phyloP scores from a whole-genome alignment of 2,113 vertebrate genomes.

The Stictonetta naevosa region DNA sequence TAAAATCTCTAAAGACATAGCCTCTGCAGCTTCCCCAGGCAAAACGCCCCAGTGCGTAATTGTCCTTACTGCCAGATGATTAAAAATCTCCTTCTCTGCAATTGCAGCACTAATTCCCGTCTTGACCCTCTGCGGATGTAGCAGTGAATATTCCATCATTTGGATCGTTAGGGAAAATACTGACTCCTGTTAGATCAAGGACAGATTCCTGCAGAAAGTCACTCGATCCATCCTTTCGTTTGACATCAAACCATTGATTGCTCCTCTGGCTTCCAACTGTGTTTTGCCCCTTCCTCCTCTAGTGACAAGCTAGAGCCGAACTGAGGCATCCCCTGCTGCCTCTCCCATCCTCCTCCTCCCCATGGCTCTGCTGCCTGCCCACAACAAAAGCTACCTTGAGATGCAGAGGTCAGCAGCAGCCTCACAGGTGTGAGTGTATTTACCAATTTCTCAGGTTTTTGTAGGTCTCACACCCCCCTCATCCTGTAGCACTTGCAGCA shows the following conservation, averaged over 20 bases:
- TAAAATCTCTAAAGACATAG: not conserved
- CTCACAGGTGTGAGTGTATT: not conserved
- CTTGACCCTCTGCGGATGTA: not conserved
- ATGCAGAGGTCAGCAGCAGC: not conserved
- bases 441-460: not conserved
- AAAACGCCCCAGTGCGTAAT: not conserved
- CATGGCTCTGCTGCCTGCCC: not conserved
- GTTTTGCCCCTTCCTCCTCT: not conserved
- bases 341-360: not conserved
- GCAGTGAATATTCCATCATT: constrained; percentile 38
- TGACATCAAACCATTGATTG: constrained; percentile 52
- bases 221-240: constrained; percentile 27
- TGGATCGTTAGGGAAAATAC: constrained; percentile 35
- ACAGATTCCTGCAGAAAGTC: constrained; percentile 42
- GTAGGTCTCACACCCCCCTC: not conserved
- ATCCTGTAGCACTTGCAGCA: rapidly evolving
- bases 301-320: not conserved
- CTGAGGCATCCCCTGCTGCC: not conserved
- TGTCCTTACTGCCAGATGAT: not conserved
- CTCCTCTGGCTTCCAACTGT: constrained; percentile 20
- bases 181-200: constrained; percentile 8
- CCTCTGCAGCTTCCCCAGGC: not conserved
- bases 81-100: constrained; percentile 14
- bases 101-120: constrained; percentile 20
- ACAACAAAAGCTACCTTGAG: not conserved